Evolutionary conservation across 2,113 vertebrate species (phyloP).

Genomic region (Odontesthes bonariensis): DNA sequence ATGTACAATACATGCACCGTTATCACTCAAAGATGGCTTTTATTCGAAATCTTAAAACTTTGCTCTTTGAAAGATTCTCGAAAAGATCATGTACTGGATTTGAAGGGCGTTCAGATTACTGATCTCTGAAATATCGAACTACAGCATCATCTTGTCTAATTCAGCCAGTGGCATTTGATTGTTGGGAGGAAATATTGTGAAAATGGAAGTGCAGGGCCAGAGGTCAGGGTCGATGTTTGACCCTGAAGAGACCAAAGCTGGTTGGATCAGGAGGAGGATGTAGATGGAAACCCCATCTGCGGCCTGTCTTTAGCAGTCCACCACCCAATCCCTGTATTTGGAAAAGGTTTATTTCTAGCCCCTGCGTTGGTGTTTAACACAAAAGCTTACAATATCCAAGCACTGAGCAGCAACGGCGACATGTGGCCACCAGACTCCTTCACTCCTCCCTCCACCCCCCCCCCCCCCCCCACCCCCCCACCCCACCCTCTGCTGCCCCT

Average conservation of each 20-base stretch:
- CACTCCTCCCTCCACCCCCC: constrained; percentile 35
- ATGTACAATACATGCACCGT: no score
- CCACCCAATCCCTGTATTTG: constrained; percentile 69
- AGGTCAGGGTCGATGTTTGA: constrained; percentile 57
- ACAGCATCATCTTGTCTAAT: not conserved
- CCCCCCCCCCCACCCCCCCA: constrained; percentile 16
- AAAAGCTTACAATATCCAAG: constrained; percentile 70
- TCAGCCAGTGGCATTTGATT: not conserved
- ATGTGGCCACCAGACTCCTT: constrained; percentile 85
- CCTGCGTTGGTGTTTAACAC: constrained; percentile 72
- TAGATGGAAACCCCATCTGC: constrained; percentile 49
- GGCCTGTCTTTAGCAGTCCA: constrained; percentile 60
- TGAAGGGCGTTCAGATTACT: not conserved
- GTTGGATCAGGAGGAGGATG: constrained; percentile 43
- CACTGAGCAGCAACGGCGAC: constrained; percentile 71
- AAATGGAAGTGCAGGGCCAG: constrained; percentile 7
- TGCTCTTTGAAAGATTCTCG: no score
- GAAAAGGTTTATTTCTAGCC: constrained; percentile 75
- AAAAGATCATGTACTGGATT: no score
- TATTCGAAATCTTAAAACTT: no score
- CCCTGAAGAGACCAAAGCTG: constrained; percentile 11
- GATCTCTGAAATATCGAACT: not conserved
- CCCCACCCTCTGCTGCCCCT: constrained; percentile 52
- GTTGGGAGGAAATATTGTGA: constrained; percentile 10
- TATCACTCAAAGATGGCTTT: no score